These are phyloP conservation scores for Cantharis rustica DNA, from an alignment of 2,888 invertebrate genomes.

Conservation along the genomic window DNA sequence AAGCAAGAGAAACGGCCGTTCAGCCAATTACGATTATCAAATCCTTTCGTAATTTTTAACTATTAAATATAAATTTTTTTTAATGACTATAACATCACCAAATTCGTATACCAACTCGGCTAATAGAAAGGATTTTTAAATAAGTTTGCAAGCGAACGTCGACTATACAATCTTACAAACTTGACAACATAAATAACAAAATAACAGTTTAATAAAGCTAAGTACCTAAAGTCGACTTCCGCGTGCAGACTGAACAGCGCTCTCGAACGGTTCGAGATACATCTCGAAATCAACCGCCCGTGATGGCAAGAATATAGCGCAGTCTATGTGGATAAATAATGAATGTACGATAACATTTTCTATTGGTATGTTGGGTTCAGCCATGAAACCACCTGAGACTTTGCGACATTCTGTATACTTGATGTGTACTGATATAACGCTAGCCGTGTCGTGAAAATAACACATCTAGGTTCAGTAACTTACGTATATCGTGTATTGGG, in stretches of 20 bases:
- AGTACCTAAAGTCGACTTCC: conserved; percentile 20
- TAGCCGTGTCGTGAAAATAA: conserved; percentile 32
- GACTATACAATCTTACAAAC: conserved; percentile 23
- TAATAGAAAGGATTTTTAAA: conserved; percentile 25
- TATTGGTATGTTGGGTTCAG: conserved; percentile 45
- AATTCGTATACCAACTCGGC: conserved; percentile 44
- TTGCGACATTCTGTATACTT: conserved; percentile 58
- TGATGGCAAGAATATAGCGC: conserved; percentile 38
- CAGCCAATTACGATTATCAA: conserved; percentile 10
- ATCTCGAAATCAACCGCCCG: conserved; percentile 21
- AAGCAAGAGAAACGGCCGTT: conserved; percentile 19
- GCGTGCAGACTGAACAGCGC: conserved; percentile 14
- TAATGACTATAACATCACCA: conserved; percentile 44
- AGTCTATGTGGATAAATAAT: conserved; percentile 39
- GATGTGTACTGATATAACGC: conserved; percentile 46
- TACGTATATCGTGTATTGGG: conserved; percentile 57
- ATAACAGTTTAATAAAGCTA: conserved; percentile 25
- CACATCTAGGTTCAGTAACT: conserved; percentile 52
- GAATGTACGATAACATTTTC: conserved; percentile 40
- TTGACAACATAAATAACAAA: conserved; percentile 32
- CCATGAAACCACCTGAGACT: conserved; percentile 56
- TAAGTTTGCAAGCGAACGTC: conserved; percentile 23
- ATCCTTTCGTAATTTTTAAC: conserved; percentile 33
- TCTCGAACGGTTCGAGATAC: conserved; percentile 12
- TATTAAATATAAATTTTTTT: conserved; percentile 38